Percentiles rank a stretch among this genome's conserved stretches.
These are phyloP conservation scores for Thera obeliscata DNA, from an alignment of 2,888 invertebrate genomes.

Conservation along the genomic window DNA sequence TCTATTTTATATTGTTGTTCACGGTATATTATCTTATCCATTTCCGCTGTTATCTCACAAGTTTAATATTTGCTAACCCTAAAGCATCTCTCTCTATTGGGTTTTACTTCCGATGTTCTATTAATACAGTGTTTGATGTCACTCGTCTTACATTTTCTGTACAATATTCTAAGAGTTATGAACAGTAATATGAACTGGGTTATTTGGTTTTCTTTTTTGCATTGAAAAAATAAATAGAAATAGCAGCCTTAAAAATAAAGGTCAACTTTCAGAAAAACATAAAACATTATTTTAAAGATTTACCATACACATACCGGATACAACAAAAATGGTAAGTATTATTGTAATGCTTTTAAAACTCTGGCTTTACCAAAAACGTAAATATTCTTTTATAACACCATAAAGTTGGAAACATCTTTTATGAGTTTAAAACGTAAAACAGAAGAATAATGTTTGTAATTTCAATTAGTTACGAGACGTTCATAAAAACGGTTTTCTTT, in stretches of 20 bases:
- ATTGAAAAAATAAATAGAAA: no score
- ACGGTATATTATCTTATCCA: conserved; percentile 59
- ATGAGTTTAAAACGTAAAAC: conserved; percentile 28
- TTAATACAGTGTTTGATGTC: not conserved
- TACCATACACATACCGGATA: not conserved
- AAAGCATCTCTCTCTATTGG: not conserved
- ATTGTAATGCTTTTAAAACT: not conserved
- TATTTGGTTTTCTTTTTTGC: no score
- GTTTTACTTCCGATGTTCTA: conserved; percentile 1
- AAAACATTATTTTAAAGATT: not conserved
- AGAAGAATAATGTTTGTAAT: conserved; percentile 39
- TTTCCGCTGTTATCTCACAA: conserved; percentile 64
- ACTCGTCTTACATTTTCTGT: not conserved
- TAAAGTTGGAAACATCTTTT: conserved; percentile 28
- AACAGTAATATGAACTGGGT: not conserved
- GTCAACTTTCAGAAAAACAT: not conserved
- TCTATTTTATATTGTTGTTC: conserved; percentile 37
- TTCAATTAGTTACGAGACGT: conserved; percentile 45
- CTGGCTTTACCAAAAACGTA: conserved; percentile 13
- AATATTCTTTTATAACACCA: conserved; percentile 27
- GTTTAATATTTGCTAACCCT: conserved; percentile 35
- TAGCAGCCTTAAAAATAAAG: not conserved
- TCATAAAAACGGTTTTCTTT: conserved; percentile 38
- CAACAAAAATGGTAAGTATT: not conserved
- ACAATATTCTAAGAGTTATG: not conserved